phyloP scores from a whole-genome alignment of 2,113 vertebrate species.

The Aspidoscelis tigris region DNA sequence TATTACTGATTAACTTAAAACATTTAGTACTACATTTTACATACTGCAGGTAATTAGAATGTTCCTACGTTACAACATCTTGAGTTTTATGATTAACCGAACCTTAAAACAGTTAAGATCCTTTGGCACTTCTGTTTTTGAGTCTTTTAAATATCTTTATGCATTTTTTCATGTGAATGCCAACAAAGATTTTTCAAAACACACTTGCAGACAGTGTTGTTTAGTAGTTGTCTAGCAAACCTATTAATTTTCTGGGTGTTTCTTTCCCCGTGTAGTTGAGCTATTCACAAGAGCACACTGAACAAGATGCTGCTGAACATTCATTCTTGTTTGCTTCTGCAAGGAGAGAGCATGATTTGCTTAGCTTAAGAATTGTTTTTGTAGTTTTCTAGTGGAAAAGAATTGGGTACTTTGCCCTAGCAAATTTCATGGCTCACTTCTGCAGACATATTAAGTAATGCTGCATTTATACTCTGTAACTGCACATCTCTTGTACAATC shows the following conservation, averaged over 20 bases:
- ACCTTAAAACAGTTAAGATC: constrained; percentile 72
- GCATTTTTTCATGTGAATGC: constrained; percentile 26
- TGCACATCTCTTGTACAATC: constrained; percentile 49
- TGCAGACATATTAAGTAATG: constrained; percentile 59
- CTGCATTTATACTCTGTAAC: constrained; percentile 49
- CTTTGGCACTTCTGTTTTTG: constrained; percentile 65
- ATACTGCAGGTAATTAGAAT: background rate
- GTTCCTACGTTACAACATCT: background rate
- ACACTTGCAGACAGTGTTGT: constrained; percentile 41
- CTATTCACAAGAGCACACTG: constrained; percentile 31
- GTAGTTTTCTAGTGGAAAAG: constrained; percentile 44
- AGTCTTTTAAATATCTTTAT: constrained; percentile 62
- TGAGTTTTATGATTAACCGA: constrained; percentile 21
- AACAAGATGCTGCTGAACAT: constrained; percentile 36
- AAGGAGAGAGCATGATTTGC: constrained; percentile 51
- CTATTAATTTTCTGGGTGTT: constrained; percentile 35
- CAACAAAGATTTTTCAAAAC: constrained; percentile 52
- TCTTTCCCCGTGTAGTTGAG: constrained; percentile 17
- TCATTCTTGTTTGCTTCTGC: constrained; percentile 44
- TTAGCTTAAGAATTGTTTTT: constrained; percentile 19
- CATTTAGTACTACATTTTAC: constrained; percentile 7
- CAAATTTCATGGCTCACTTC: constrained; percentile 56
- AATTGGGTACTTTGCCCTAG: constrained; percentile 54
- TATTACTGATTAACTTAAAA: background rate
- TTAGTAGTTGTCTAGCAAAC: constrained; percentile 44